A percentile compares a stretch with the other conserved stretches of the same genome.
Conservation (phyloP, 2,888 invertebrate species). For the Diadegma fenestrale region DNA sequence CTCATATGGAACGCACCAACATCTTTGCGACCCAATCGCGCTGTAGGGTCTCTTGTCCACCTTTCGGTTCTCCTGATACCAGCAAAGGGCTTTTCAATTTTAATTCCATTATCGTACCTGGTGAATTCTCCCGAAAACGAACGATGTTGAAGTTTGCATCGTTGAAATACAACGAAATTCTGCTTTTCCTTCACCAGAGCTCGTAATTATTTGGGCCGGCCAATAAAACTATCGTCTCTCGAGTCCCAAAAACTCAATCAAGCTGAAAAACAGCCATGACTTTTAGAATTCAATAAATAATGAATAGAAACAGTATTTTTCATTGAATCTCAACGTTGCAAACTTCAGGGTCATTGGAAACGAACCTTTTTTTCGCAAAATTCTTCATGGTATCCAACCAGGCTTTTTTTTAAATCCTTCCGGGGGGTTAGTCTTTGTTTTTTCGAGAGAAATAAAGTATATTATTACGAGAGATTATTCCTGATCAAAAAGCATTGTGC, state of each 20-base stretch:
- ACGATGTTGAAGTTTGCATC: too few species aligned
- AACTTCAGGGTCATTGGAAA: too few species aligned
- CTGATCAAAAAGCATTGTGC: conserved; percentile 67
- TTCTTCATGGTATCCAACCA: not conserved
- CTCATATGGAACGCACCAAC: not conserved
- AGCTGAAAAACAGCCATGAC: too few species aligned
- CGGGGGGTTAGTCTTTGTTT: conserved; percentile 4
- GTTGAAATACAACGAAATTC: too few species aligned
- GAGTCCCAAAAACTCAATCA: too few species aligned
- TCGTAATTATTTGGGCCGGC: too few species aligned
- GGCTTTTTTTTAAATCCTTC: not conserved
- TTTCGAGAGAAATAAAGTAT: conserved; percentile 22
- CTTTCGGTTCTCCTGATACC: conserved; percentile 8
- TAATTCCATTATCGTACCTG: not conserved
- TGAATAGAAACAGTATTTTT: too few species aligned
- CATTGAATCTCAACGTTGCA: too few species aligned
- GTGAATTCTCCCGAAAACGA: not conserved
- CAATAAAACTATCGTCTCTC: too few species aligned
- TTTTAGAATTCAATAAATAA: too few species aligned
- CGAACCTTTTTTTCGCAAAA: not conserved
- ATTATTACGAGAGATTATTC: conserved; percentile 45
- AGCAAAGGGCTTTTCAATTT: conserved; percentile 20
- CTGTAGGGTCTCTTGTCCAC: not conserved
- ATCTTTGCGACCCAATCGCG: conserved; percentile 16
- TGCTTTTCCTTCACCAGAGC: too few species aligned